Evolutionary conservation across 2,888 invertebrate species (phyloP), one percentile per base, ranked within the genome.

Genomic region (Andrena haemorrhoa): DNA sequence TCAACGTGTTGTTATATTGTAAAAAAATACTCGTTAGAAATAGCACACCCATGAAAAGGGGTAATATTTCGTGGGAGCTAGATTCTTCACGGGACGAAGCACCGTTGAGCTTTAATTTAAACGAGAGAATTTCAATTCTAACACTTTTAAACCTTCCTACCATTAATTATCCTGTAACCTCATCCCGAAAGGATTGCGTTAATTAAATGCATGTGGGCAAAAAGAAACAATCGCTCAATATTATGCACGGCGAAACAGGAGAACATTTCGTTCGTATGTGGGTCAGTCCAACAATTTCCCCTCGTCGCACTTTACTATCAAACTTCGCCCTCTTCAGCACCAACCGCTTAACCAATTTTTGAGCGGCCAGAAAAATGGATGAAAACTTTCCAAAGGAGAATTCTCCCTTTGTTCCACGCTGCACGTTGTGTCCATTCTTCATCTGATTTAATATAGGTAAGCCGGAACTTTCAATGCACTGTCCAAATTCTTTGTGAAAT

Each of bases 281-380:
- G 72, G 80, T 80, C 66, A 49, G 35, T 64, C 61, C 51, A 29
- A 63, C 66, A 71, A 71, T 80, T 74, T 68, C 53, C 74, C 47
- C 47, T 16, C 47, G 0, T 12, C 2, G 8, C 66, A 2, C n/a
- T 8, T 72, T 31, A 26, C 29, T 8, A 20, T 35, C 65, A 72
- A 68, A 29, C 49, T 79, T 63, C 63, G 49, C 68, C 63, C 63
- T 49, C 49, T 79, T 68, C 53, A 56, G 61, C n/a, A 49, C n/a
- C 61, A 8, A 29, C 8, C 63, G 80, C 23, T 80, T 63, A 72
- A 72, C 53, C 72, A 80, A 79, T 80, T 72, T 79, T 72, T 72
- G 33, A 80, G 72, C 68, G 66, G 29, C 33, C 49, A 53, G 80
- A 72, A 79, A 80, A 80, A 68, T 79, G 80, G 56, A 72, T 79